Evolutionary conservation across 2,888 invertebrate genomes (phyloP).

Genomic region (Phyto melanocephala): DNA sequence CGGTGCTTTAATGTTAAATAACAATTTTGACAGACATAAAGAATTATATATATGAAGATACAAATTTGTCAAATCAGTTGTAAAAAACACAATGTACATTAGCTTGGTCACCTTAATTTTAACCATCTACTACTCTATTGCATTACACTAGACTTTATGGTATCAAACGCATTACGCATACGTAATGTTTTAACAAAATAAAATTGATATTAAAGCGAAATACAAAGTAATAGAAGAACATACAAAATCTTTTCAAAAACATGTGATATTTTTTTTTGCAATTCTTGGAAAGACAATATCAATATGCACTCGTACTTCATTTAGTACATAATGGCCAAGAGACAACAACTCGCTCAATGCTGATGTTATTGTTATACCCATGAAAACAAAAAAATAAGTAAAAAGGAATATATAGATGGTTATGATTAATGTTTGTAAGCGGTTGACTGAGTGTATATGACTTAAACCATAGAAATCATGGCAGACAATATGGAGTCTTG

Average conservation of each 20-base stretch:
- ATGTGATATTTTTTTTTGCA: background rate
- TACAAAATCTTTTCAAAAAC: constrained; percentile 20
- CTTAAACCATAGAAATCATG: constrained; percentile 5
- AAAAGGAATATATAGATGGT: background rate
- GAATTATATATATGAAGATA: too few relatives aligned
- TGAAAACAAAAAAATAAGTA: background rate
- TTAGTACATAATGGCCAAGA: constrained; percentile 5
- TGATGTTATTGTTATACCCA: background rate
- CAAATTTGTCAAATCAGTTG: too few relatives aligned
- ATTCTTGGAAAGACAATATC: constrained; percentile 45
- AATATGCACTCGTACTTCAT: background rate
- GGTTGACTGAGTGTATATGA: background rate
- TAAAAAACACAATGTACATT: too few relatives aligned
- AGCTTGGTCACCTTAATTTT: constrained; percentile 18
- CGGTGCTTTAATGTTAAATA: too few relatives aligned
- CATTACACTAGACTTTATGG: constrained; percentile 34
- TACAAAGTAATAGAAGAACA: constrained; percentile 9
- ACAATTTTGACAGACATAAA: too few relatives aligned
- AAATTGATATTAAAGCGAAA: constrained; percentile 42
- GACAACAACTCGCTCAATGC: background rate
- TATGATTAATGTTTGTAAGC: constrained; percentile 5
- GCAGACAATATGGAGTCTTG: constrained; percentile 47
- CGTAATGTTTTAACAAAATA: constrained; percentile 42
- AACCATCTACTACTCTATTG: background rate
- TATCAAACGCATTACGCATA: constrained; percentile 53